phyloP scores from a whole-genome alignment of 2,113 vertebrate genomes.

The Rhizomys pruinosus region DNA sequence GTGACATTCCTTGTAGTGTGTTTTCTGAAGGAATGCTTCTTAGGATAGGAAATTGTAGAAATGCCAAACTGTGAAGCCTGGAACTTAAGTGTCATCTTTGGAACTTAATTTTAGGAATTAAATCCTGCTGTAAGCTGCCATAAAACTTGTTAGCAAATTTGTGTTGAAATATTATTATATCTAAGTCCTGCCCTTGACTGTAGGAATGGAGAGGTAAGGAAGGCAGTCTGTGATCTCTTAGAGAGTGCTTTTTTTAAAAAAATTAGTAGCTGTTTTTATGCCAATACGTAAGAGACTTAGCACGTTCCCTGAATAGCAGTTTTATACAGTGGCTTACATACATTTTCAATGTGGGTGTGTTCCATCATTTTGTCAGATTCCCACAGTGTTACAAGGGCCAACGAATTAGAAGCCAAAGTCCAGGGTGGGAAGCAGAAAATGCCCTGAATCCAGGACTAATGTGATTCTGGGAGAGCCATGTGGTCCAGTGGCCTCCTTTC shows the following conservation, averaged over 20 bases:
- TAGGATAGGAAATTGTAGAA: not conserved
- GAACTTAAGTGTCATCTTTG: not conserved
- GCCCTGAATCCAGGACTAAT: not conserved
- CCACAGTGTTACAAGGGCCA: not conserved
- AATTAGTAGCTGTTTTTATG: conserved; percentile 26
- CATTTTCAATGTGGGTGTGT: not conserved
- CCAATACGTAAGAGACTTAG: not conserved
- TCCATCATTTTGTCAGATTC: conserved; percentile 15
- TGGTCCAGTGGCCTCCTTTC: not conserved
- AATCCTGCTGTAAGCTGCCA: not conserved
- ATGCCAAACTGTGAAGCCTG: not conserved
- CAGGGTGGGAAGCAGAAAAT: not conserved
- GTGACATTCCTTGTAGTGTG: not conserved
- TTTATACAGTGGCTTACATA: not conserved
- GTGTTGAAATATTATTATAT: not conserved
- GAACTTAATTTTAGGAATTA: not conserved
- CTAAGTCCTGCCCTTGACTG: not conserved
- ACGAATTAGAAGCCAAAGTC: not conserved
- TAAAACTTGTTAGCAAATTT: not conserved
- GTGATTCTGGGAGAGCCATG: not conserved
- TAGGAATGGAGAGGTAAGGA: not conserved
- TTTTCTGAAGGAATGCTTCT: not conserved
- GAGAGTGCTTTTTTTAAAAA: not conserved
- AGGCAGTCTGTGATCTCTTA: not conserved
- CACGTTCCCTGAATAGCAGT: not conserved